Conservation (phyloP, 2,888 invertebrate species). For the Boloria selene region DNA sequence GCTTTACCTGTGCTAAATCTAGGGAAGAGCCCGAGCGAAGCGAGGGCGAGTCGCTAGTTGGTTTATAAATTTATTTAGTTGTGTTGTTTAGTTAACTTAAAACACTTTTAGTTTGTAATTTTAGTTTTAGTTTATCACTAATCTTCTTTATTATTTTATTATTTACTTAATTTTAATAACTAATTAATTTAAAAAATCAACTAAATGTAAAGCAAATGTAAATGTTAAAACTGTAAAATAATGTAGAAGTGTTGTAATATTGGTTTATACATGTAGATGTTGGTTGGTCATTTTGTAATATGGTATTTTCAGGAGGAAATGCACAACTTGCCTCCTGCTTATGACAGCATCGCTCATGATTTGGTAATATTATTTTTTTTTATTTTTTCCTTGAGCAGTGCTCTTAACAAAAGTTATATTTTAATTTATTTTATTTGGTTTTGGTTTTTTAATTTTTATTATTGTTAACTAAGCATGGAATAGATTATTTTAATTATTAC, state of each 20-base stretch:
- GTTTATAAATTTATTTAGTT: conserved; percentile 1
- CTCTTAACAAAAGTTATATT: too few species aligned
- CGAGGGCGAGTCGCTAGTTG: too few species aligned
- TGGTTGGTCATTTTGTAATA: conserved; percentile 25
- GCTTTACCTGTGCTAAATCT: too few species aligned
- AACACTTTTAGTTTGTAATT: not conserved
- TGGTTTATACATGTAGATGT: too few species aligned
- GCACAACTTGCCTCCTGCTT: conserved; percentile 85
- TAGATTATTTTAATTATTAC: too few species aligned
- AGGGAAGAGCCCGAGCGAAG: too few species aligned
- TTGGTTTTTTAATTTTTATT: too few species aligned
- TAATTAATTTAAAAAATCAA: not conserved
- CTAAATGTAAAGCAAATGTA: not conserved
- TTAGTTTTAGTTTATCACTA: not conserved
- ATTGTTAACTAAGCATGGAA: too few species aligned
- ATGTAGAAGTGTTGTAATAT: conserved; percentile 5
- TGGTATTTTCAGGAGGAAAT: conserved; percentile 83
- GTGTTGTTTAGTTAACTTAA: not conserved
- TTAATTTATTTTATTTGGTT: too few species aligned
- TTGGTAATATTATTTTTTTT: conserved; percentile 81
- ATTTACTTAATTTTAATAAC: not conserved
- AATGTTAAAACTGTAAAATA: conserved; percentile 12
- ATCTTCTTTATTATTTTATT: not conserved
- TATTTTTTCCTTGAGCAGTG: not conserved
- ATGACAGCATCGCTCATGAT: conserved; percentile 88